These are phyloP conservation scores for Drosophila anomalata DNA, from an alignment of 2,888 invertebrate species.

Conservation along the genomic window DNA sequence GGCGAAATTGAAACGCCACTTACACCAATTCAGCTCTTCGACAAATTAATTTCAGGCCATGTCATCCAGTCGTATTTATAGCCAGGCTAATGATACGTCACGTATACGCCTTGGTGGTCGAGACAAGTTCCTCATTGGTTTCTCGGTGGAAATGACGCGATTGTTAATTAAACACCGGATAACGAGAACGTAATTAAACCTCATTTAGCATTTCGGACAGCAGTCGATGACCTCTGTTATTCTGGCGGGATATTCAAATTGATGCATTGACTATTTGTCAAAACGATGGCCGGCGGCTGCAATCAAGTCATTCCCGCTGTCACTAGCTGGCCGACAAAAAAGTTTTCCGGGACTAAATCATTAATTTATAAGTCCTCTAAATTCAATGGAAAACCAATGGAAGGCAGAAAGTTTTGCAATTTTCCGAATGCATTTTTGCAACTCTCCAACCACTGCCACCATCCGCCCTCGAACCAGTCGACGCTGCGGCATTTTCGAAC, in stretches of 20 bases:
- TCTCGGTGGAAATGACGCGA: slow-evolving; percentile 13
- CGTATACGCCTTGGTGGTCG: slow-evolving; percentile 47
- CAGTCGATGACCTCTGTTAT: slow-evolving; percentile 21
- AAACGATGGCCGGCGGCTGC: not conserved
- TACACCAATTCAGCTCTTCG: slow-evolving; percentile 26
- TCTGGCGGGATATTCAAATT: not conserved
- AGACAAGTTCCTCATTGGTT: slow-evolving; percentile 32
- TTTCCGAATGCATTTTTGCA: slow-evolving; percentile 64
- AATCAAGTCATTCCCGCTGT: slow-evolving; percentile 5
- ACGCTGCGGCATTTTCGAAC: slow-evolving; percentile 63
- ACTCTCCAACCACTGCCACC: not conserved
- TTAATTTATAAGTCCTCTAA: slow-evolving; percentile 77
- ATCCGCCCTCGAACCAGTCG: slow-evolving; percentile 11
- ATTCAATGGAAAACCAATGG: slow-evolving; percentile 52
- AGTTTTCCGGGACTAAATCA: slow-evolving; percentile 54
- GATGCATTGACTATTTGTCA: slow-evolving; percentile 26
- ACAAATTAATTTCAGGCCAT: slow-evolving; percentile 58
- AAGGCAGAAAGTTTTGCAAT: slow-evolving; percentile 69
- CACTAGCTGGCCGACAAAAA: slow-evolving; percentile 48
- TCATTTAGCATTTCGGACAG: slow-evolving; percentile 28
- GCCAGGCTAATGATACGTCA: slow-evolving; percentile 49
- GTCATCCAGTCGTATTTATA: slow-evolving; percentile 33
- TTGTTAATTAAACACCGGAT: slow-evolving; percentile 29
- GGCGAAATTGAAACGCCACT: slow-evolving; percentile 60
- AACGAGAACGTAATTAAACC: slow-evolving; percentile 32